Conservation (phyloP, 2,797 vertebrate species). For the Channallabes apus region DNA sequence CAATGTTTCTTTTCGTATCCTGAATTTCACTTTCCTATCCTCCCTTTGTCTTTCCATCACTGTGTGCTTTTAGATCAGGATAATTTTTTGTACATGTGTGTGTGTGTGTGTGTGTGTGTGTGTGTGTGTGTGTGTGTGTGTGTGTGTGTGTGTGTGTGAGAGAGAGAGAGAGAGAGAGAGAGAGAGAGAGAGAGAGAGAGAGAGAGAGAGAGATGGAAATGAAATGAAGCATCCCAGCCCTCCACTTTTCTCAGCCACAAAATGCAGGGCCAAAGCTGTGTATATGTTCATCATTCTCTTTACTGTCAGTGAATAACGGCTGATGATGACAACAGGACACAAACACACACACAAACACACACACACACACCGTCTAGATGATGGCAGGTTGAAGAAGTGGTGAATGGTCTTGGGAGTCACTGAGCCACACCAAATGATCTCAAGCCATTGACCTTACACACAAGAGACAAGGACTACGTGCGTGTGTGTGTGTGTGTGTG, state of each 20-base stretch:
- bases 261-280: conserved; percentile 17
- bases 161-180: too few relatives aligned
- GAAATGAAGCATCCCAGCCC: neutral
- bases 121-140: too few relatives aligned
- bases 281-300: conserved; percentile 29
- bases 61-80: conserved; percentile 19
- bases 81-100: neutral
- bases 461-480: conserved; percentile 61
- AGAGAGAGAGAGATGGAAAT: neutral
- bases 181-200: too few relatives aligned
- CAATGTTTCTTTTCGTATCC: conserved; percentile 33
- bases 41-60: neutral
- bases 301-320: neutral
- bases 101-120: conserved; percentile 11
- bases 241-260: conserved; percentile 19
- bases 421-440: conserved; percentile 70
- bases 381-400: conserved; percentile 58
- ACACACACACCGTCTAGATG: neutral
- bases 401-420: conserved; percentile 66
- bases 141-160: too few relatives aligned
- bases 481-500: conserved; percentile 35
- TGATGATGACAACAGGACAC: neutral
- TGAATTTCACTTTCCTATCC: conserved; percentile 6
- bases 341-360: conserved; percentile 14
- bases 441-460: conserved; percentile 47